Evolutionary conservation across 2,113 vertebrate genomes (phyloP), one percentile per base, ranked within the genome.

Genomic region (Bujurquina vittata): DNA sequence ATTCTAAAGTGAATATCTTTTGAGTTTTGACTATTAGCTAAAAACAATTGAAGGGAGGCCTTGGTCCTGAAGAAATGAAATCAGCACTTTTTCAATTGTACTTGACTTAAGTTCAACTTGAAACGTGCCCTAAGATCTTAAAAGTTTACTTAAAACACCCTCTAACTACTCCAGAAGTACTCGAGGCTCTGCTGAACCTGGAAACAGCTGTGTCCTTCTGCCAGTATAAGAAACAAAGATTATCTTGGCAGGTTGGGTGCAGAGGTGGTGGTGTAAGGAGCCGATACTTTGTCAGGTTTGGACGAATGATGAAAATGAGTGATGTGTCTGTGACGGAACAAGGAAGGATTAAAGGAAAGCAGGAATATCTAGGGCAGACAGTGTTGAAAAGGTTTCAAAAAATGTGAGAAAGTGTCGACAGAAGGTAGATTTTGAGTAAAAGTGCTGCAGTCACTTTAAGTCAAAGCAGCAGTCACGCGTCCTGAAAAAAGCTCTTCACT

Each of bases 231-330:
- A 76, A 57, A 40, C 61, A 40, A 54, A 78, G 57, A 60, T 77
- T 20, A 12, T 12, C 4, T 4, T 6, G 3, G 72, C 84, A 90
- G 83, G 69, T 91, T 91, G 93, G 94, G 91, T 92, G 26, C 88
- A 83, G 88, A 90, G 87, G 91, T 75, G 75, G 40, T 37, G 46
- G 10, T 74, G 37, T 7, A 79, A 22, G 12, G 67, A 78, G 65
- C n/a, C 55, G 46, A 74, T 40, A 62, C 8, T 56, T 74, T 52
- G 35, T 63, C n/a, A 61, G 73, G 56, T 80, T 63, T 43, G 33
- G 62, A 69, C 5, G 15, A 57, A 69, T 52, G 75, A 79, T 12
- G 59, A 77, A 11, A n/a, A 72, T 31, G 43, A 52, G 20, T 55
- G 37, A 40, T 8, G 35, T 58, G 31, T 62, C 49, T 63, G 31